A percentile compares a stretch with the other conserved stretches of the same genome.
These are phyloP conservation scores for Toxotes jaculatrix DNA, from an alignment of 2,113 vertebrate genomes.

Conservation along the genomic window DNA sequence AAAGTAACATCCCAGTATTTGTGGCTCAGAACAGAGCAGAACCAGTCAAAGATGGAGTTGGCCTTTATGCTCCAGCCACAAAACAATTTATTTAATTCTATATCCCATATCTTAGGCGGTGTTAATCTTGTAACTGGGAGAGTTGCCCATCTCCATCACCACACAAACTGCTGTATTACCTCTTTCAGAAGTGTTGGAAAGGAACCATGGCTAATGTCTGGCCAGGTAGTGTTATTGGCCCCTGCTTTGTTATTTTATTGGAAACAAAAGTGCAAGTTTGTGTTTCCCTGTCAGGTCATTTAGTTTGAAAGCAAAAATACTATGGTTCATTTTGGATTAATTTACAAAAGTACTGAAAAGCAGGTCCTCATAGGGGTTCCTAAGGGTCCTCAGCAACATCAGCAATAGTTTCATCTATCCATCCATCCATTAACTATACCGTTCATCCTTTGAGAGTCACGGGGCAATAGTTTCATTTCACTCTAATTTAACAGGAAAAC, in stretches of 20 bases:
- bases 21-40: constrained; percentile 18
- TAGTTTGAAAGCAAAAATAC: constrained; percentile 25
- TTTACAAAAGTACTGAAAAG: constrained; percentile 1
- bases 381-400: background rate
- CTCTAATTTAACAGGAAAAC: constrained; percentile 24
- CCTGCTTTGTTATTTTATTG: constrained; percentile 1
- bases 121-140: constrained; percentile 11
- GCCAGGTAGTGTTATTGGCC: constrained; percentile 11
- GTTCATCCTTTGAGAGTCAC: no score
- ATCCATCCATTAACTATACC: no score
- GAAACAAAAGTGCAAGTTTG: background rate
- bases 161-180: background rate
- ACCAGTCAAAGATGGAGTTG: constrained; percentile 25
- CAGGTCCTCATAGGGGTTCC: constrained; percentile 3
- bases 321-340: constrained; percentile 15
- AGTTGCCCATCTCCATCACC: background rate
- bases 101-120: background rate
- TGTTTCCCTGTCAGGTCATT: constrained; percentile 25
- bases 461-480: constrained; percentile 19
- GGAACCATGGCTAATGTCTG: background rate
- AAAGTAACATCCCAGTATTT: constrained; percentile 37
- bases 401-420: constrained; percentile 11
- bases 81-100: constrained; percentile 16
- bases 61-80: background rate
- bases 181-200: background rate